Base-by-base conservation (phyloP, 2,113 vertebrate genomes). In the Ivindomyrus marchei region DNA sequence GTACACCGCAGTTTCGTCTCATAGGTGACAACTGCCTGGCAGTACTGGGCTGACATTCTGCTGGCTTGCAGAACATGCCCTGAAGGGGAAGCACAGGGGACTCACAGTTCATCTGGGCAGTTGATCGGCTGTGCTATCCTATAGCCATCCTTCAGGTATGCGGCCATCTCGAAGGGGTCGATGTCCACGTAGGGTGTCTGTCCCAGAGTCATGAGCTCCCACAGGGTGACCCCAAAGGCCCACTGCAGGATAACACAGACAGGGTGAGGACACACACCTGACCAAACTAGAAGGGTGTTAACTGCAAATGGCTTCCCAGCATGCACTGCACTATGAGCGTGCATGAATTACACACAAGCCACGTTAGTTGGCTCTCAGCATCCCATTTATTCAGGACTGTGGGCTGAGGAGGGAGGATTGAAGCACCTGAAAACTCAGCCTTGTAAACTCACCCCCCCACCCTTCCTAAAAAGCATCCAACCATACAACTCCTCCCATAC, bases 81-180 rank as follows among this genome's bases (percentile, higher is more conserved):
- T 66, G 9, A 70, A 31, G 62, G 10, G 27, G n/a, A 11, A 7
- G n/a, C 10, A 31, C 4, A 10, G 62, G 27, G 10, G 36, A 97
- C 98, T 94, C 94, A 99, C 98, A 99, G 95, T 94, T 99, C 98
- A 93, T 99, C 98, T 0, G 98, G 98, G 92, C 98, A 99, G 96
- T 99, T 99, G 96, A 99, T 99, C 15, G 98, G 98, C 91, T 99
- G 98, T 93, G 98, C 97, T 97, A 99, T 99, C 92, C 98, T 96
- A 96, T 98, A 99, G 53, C 98, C 98, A 1, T 99, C 98, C 94
- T 99, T 99, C 93, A 99, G 95, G 94, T 99, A 99, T 3, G 98
- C 98, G 0, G 98, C 98, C 98, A 99, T 99, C 96, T 99, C 98
- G 52, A 99, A 99, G 45, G 98, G 98, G 94, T 99, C 98, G 0